A percentile compares a stretch with the other conserved stretches of the same genome.
phyloP scores from a whole-genome alignment of 1,140 invertebrate species.

The Bombyx mandarina region DNA sequence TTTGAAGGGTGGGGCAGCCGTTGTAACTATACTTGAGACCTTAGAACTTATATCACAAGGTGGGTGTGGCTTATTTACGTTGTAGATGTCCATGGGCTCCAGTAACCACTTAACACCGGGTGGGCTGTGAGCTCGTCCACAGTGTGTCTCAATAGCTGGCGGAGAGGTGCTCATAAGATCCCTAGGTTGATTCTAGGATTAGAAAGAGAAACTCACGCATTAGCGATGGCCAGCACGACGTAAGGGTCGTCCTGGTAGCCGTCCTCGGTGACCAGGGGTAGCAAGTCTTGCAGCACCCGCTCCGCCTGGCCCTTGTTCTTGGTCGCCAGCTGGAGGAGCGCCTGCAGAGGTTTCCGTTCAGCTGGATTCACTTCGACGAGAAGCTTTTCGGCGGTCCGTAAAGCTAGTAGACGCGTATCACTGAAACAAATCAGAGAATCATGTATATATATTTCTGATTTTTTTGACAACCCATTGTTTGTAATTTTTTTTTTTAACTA shows the following conservation, averaged over 20 bases:
- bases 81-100: too few species aligned
- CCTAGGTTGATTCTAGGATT: neutral
- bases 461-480: too few species aligned
- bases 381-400: conserved; percentile 85
- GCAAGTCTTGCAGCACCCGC: conserved; percentile 85
- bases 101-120: too few species aligned
- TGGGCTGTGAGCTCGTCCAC: too few species aligned
- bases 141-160: too few species aligned
- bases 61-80: too few species aligned
- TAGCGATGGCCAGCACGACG: conserved; percentile 90
- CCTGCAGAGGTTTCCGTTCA: conserved; percentile 81
- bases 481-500: too few species aligned
- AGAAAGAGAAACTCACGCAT: conserved; percentile 70
- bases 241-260: conserved; percentile 83
- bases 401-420: conserved; percentile 83
- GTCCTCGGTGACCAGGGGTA: conserved; percentile 81
- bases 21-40: too few species aligned
- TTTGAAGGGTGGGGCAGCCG: too few species aligned
- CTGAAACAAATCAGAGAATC: conserved; percentile 25
- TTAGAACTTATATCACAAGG: too few species aligned
- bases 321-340: conserved; percentile 87
- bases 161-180: too few species aligned
- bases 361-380: conserved; percentile 81
- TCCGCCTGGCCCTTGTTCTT: conserved; percentile 91
- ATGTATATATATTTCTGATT: too few species aligned